These are phyloP conservation scores for Antheraea assamensis DNA, from an alignment of 2,888 invertebrate species.

Conservation along the genomic window DNA sequence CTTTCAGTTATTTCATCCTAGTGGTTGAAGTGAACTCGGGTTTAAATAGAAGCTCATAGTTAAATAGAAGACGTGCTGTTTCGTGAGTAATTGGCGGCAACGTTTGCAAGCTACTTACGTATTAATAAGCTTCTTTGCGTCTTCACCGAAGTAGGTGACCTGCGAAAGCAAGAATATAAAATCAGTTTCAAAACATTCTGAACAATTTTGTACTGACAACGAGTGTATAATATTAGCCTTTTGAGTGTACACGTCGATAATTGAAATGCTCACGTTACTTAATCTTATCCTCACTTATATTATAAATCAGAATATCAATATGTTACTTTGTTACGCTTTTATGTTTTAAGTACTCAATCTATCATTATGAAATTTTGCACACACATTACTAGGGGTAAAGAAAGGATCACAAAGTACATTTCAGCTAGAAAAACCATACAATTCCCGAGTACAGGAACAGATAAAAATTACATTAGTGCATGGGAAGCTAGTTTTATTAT, in stretches of 20 bases:
- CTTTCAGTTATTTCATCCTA: not conserved
- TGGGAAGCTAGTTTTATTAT: too few relatives aligned
- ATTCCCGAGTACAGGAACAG: too few relatives aligned
- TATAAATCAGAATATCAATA: too few relatives aligned
- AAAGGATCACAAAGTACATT: too few relatives aligned
- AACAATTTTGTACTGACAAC: not conserved
- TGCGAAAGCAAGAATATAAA: not conserved
- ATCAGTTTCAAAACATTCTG: not conserved
- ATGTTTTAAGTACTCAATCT: too few relatives aligned
- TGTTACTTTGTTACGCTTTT: too few relatives aligned
- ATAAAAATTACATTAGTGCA: too few relatives aligned
- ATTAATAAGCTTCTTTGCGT: not conserved
- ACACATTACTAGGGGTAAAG: too few relatives aligned
- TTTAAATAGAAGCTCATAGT: not conserved
- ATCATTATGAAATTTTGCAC: too few relatives aligned
- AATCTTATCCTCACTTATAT: too few relatives aligned
- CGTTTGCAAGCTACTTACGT: constrained; percentile 6
- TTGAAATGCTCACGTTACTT: not conserved
- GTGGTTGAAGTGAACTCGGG: not conserved
- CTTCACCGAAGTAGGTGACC: not conserved
- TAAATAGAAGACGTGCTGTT: not conserved
- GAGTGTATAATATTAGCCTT: not conserved
- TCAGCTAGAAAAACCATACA: too few relatives aligned
- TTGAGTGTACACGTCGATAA: not conserved
- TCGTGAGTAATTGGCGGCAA: not conserved